Evolutionary conservation across 2,113 vertebrate species (phyloP).

Genomic region (Eolophus roseicapilla): DNA sequence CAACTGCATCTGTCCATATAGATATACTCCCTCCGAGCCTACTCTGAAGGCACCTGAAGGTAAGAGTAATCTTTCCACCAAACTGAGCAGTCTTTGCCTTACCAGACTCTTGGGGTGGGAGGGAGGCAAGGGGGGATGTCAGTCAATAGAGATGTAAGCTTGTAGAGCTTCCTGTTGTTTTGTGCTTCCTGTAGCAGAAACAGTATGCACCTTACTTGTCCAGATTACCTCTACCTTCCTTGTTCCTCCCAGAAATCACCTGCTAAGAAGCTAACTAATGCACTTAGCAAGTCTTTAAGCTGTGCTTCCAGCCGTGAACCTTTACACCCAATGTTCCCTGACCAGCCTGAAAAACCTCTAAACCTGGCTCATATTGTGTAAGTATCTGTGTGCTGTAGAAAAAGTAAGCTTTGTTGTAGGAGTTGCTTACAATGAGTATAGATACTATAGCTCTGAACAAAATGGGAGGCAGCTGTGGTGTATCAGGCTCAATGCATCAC

Average conservation of each 20-base stretch:
- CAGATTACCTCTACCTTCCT: constrained; percentile 65
- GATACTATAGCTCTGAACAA: background rate
- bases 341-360: constrained; percentile 94
- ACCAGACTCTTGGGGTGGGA: background rate
- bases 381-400: constrained; percentile 71
- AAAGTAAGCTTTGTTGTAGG: background rate
- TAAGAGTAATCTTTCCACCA: background rate
- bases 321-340: constrained; percentile 92
- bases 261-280: constrained; percentile 97
- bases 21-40: background rate
- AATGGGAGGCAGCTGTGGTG: background rate
- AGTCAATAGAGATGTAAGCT: background rate
- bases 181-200: constrained; percentile 47
- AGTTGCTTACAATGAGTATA: background rate
- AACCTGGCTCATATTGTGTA: constrained; percentile 97
- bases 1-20: background rate
- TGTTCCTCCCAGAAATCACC: constrained; percentile 92
- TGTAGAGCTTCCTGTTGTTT: constrained; percentile 37
- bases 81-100: background rate
- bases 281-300: constrained; percentile 97
- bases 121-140: background rate
- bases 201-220: constrained; percentile 58
- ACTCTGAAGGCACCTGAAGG: background rate
- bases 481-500: background rate
- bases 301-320: constrained; percentile 95